phyloP scores from a whole-genome alignment of 2,797 vertebrate genomes.

The Malacoraja senta region DNA sequence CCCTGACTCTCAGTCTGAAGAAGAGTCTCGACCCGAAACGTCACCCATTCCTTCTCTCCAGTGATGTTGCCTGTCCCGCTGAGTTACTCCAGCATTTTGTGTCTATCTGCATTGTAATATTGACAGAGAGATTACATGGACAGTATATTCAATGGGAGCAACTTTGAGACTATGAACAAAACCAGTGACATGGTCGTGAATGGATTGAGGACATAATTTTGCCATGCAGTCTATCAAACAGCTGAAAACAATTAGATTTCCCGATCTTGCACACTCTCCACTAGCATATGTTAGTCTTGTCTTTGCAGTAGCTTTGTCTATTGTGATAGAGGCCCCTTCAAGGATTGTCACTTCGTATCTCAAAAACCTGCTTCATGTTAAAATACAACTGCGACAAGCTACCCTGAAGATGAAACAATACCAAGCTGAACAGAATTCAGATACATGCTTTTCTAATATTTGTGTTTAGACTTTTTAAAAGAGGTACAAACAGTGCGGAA shows the following conservation, averaged over 20 bases:
- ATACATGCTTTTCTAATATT: background rate
- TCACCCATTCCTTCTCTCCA: too few relatives aligned
- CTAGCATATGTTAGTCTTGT: background rate
- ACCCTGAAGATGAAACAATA: background rate
- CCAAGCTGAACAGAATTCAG: background rate
- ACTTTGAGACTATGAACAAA: background rate
- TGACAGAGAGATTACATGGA: background rate
- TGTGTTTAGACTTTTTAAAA: too few relatives aligned
- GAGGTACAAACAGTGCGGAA: too few relatives aligned
- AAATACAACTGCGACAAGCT: background rate
- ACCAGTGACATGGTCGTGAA: background rate
- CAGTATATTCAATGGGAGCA: background rate
- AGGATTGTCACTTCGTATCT: background rate
- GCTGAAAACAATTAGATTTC: background rate
- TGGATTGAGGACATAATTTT: background rate
- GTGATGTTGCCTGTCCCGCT: too few relatives aligned
- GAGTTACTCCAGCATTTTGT: too few relatives aligned
- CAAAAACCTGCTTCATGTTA: background rate
- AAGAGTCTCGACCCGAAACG: too few relatives aligned
- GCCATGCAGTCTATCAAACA: background rate
- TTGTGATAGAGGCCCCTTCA: background rate
- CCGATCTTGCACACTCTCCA: background rate
- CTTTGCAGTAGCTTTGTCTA: background rate
- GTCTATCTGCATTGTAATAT: background rate
- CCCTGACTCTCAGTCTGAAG: too few relatives aligned